phyloP scores from a whole-genome alignment of 2,888 invertebrate genomes.

The Synanthedon tipuliformis region DNA sequence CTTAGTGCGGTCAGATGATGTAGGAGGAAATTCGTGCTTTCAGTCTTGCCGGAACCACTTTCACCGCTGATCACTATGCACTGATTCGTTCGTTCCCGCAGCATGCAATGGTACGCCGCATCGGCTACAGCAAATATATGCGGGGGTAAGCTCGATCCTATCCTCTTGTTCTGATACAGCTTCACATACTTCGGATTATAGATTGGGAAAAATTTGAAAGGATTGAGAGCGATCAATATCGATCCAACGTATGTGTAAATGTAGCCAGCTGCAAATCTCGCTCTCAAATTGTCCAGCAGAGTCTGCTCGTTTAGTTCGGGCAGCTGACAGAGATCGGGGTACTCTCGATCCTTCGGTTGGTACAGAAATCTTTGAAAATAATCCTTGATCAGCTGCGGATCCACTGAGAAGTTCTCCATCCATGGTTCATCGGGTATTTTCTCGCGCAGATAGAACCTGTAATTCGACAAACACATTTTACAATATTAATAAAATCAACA shows the following conservation, averaged over 20 bases:
- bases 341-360: conserved; percentile 93
- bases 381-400: conserved; percentile 91
- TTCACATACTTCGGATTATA: conserved; percentile 98
- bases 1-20: conserved; percentile 95
- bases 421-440: conserved; percentile 87
- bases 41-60: conserved; percentile 96
- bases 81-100: conserved; percentile 86
- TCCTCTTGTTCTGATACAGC: conserved; percentile 91
- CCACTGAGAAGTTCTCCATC: conserved; percentile 89
- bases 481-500: background rate
- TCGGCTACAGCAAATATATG: conserved; percentile 98
- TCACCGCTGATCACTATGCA: conserved; percentile 97
- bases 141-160: conserved; percentile 92
- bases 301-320: conserved; percentile 96
- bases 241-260: conserved; percentile 97
- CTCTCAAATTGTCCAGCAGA: conserved; percentile 87
- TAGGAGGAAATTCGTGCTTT: conserved; percentile 94
- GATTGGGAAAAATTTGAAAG: conserved; percentile 95
- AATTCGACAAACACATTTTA: conserved; percentile 13
- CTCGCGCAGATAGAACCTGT: conserved; percentile 88
- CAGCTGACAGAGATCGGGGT: conserved; percentile 94
- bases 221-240: conserved; percentile 94
- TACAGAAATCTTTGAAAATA: conserved; percentile 91
- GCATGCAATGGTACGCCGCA: conserved; percentile 94
- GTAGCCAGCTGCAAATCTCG: conserved; percentile 89